Percentiles rank a stretch among this genome's conserved stretches.
Evolutionary conservation across 2,888 invertebrate species (phyloP).

Genomic region (Caradrina clavipalpis): DNA sequence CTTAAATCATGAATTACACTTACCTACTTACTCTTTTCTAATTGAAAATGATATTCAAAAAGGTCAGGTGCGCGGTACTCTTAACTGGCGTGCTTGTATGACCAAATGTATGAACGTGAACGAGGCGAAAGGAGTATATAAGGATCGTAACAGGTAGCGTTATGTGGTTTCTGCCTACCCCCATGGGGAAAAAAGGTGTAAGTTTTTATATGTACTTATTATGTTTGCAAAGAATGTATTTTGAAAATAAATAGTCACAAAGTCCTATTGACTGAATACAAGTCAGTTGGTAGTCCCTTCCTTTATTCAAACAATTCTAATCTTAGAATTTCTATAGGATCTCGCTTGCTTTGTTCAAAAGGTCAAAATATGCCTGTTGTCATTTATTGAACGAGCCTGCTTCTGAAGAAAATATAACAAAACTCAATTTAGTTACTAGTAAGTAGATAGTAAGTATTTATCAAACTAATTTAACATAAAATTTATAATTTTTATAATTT

Average conservation of each 20-base stretch:
- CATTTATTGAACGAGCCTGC: neutral
- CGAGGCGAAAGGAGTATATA: no score
- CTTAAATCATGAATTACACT: neutral
- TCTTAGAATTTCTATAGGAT: slow-evolving; percentile 9
- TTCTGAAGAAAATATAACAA: neutral
- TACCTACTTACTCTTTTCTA: neutral
- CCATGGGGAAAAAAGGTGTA: no score
- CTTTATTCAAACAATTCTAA: slow-evolving; percentile 8
- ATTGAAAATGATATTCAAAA: neutral
- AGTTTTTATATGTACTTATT: no score
- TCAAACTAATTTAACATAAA: no score
- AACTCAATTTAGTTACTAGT: neutral
- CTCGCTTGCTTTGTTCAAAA: slow-evolving; percentile 19
- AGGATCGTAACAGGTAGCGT: no score
- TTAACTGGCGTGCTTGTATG: no score
- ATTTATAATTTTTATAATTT: no score
- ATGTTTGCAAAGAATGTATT: no score
- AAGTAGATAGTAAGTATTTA: neutral
- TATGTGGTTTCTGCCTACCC: no score
- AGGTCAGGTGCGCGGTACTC: no score
- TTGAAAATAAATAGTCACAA: neutral
- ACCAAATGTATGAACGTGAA: no score
- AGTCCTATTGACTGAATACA: neutral
- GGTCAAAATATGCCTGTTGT: neutral
- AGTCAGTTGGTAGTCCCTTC: neutral